Evolutionary conservation across 1,140 invertebrate genomes (phyloP), one percentile per base, ranked within the genome.

Genomic region (Polypedilum vanderplanki): DNA sequence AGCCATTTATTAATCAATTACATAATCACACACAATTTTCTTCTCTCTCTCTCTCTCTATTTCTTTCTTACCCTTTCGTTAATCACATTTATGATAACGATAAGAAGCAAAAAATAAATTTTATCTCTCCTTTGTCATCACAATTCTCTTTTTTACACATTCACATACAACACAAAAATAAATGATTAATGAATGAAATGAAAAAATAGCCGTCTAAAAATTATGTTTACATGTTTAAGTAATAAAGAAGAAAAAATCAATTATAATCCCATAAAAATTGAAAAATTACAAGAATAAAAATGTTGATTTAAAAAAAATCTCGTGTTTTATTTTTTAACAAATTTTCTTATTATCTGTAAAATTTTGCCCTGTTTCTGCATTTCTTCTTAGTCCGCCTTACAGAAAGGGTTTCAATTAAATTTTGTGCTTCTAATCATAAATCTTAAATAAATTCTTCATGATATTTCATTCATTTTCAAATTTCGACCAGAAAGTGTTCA

Each of bases 141-240:
- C 46, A 57, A 57, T 57, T 57, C 24, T 33, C 24, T 33, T 33
- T 57, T n/a, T n/a, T 57, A n/a, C 46, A 57, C 46, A 57, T 57
- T n/a, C 46, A 57, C 9, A 57, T n/a, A 57, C 4, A 15, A 9
- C 10, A n/a, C 24, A 33, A 1, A 33, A 1, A 33, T 57, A 57
- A 57, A n/a, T 57, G 46, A 57, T 57, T 57, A 57, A 57, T n/a
- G n/a, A 57, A n/a, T 57, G n/a, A 57, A 57, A 46, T 12, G 15
- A 46, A 46, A 41, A 46, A 57, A 57, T 57, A 57, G 46, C 46
- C 46, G 46, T 57, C 46, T 57, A n/a, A 57, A 57, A 57, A 57
- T 57, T 57, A 57, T 57, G 46, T 57, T 57, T 57, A 57, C 46
- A 57, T 57, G 46, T 57, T 57, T 57, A 57, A 57, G 24, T 33